Evolutionary conservation across 1,140 invertebrate species (phyloP), one percentile per base, ranked within the genome.

Genomic region (Pseudomyrmex gracilis): DNA sequence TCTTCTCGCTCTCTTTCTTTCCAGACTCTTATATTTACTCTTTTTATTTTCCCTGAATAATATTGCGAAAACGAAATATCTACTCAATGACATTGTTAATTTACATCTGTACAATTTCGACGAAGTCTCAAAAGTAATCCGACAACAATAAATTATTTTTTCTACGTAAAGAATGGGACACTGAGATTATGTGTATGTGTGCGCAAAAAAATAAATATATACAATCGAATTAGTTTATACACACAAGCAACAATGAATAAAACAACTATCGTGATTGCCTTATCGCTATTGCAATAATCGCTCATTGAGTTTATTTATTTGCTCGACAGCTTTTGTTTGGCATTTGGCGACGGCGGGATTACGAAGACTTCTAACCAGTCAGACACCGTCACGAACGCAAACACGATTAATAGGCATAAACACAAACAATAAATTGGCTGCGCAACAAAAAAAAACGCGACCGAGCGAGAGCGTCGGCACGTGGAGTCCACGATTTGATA

Each of bases 401-500:
- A 67, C 51, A 24, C 74, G 85, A 86, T 90, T 80, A 82, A 85
- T 73, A 55, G 22, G 71, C 70, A 84, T 87, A 91, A 90, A 90
- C 78, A 90, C 78, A 90, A 91, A 91, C 64, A 91, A 87, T 85
- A 90, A 90, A 90, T 83, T 63, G 61, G 63, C 87, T 85, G 80
- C 53, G 74, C 83, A 82, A 89, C 43, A 68, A 61, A 71, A 71
- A 71, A 34, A 34, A 34, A 34, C 34, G 4, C 15, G 70, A 43
- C 61, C 66, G 22, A 8, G 67, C 49, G 63, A 51, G 12, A 34
- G 20, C 34, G 15, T 64, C n/a, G 9, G 12, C 49, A 64, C 49
- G 43, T 71, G 49, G 60, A 17, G 22, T 77, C 10, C 2, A 2
- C 1, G 9, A 78, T 68, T 67, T 49, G 49, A 53, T 58, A 80